phyloP scores from a whole-genome alignment of 2,113 vertebrate genomes.

The Pseudolaguvia tuberculata region DNA sequence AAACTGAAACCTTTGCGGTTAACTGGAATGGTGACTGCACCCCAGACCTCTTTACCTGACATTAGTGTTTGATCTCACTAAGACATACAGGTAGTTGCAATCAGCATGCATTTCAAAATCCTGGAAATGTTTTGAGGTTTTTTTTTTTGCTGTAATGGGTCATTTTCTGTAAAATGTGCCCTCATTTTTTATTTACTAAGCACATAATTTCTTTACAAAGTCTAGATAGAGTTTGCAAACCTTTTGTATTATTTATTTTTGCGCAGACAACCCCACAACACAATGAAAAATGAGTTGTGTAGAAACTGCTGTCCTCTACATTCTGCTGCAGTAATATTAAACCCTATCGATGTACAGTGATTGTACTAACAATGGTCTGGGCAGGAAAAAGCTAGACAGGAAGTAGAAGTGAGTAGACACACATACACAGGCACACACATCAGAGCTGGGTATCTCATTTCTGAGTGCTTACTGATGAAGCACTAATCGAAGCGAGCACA shows the following conservation, averaged over 20 bases:
- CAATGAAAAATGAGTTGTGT: background rate
- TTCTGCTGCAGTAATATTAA: conserved; percentile 15
- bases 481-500: background rate
- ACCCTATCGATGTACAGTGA: background rate
- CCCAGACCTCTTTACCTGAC: too few species aligned
- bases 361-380: background rate
- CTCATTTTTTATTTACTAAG: background rate
- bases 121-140: too few species aligned
- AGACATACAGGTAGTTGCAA: too few species aligned
- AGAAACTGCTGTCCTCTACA: background rate
- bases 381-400: background rate
- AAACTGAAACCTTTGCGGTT: too few species aligned
- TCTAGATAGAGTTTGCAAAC: too few species aligned
- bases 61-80: too few species aligned
- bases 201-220: background rate
- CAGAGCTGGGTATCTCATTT: background rate
- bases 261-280: background rate
- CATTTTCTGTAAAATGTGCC: too few species aligned
- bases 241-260: conserved; percentile 11
- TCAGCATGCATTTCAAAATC: too few species aligned
- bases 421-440: background rate
- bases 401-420: background rate
- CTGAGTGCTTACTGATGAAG: background rate
- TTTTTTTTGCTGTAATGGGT: too few species aligned
- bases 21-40: too few species aligned